A percentile compares a stretch with the other conserved stretches of the same genome.
phyloP scores from a whole-genome alignment of 37 sponge, comb jelly and placozoan species.

The Ianthella basta region DNA sequence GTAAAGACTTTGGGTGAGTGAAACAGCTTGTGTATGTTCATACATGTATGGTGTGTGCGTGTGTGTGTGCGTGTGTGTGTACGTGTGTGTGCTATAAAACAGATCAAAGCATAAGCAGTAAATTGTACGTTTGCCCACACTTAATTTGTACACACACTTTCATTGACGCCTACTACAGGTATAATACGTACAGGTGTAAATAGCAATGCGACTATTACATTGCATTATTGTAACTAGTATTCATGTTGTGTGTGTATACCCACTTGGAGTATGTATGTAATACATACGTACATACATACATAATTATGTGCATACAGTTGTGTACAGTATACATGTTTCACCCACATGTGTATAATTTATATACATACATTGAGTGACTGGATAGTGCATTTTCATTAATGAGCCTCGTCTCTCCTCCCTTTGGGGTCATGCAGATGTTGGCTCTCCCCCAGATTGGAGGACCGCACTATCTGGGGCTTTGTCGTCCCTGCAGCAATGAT shows the following conservation, averaged over 20 bases:
- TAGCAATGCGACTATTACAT: no score
- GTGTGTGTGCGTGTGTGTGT: not conserved
- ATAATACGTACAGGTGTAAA: no score
- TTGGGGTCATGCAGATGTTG: slow-evolving; percentile 45
- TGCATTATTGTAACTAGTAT: no score
- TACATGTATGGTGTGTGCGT: not conserved
- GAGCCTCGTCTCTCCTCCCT: not conserved
- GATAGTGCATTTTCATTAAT: no score
- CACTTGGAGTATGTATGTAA: not conserved
- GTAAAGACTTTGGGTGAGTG: slow-evolving; percentile 12
- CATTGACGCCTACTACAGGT: no score
- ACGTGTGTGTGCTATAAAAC: not conserved
- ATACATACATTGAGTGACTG: not conserved
- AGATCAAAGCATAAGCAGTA: not conserved
- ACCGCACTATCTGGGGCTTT: slow-evolving; percentile 65
- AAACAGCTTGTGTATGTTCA: not conserved
- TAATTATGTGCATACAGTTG: not conserved
- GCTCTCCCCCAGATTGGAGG: slow-evolving; percentile 34
- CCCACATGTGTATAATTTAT: not conserved
- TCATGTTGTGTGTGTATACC: not conserved
- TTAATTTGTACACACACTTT: no score
- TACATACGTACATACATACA: slow-evolving; percentile 6
- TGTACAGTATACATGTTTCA: not conserved
- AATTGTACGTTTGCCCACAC: no score
- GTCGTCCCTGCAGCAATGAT: slow-evolving; percentile 57